phyloP scores from a whole-genome alignment of 2,888 invertebrate genomes.

The Imbricaverruca yamaguchii region DNA sequence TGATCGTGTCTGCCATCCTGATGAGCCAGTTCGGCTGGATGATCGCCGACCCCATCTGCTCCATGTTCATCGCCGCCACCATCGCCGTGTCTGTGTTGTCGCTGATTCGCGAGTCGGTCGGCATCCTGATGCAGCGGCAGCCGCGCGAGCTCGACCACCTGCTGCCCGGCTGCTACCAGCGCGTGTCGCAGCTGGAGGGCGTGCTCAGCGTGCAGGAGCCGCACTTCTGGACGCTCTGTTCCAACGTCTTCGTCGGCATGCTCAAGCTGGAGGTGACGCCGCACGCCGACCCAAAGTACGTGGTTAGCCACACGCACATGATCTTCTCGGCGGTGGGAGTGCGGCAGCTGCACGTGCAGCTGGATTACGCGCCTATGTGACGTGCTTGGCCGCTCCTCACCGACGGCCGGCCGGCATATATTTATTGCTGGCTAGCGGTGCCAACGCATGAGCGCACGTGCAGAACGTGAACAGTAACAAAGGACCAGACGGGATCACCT shows the following conservation, averaged over 20 bases:
- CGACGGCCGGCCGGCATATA: background rate
- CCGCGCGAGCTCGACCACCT: conserved; percentile 71
- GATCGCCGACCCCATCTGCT: conserved; percentile 96
- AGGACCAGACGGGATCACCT: background rate
- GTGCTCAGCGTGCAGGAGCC: conserved; percentile 91
- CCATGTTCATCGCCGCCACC: conserved; percentile 87
- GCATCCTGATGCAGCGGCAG: conserved; percentile 90
- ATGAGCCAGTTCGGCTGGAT: conserved; percentile 97
- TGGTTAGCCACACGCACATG: conserved; percentile 84
- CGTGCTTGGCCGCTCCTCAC: too few relatives aligned
- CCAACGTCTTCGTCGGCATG: conserved; percentile 84
- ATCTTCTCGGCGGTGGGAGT: conserved; percentile 91
- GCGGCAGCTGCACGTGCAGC: conserved; percentile 81
- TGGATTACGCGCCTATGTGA: conserved; percentile 77
- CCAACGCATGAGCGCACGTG: background rate
- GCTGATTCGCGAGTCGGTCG: conserved; percentile 60
- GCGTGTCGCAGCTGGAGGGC: conserved; percentile 78
- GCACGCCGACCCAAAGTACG: conserved; percentile 85
- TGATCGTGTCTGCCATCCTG: conserved; percentile 85
- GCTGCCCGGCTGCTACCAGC: conserved; percentile 79
- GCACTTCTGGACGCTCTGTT: conserved; percentile 97
- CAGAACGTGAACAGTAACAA: background rate
- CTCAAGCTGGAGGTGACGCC: conserved; percentile 91
- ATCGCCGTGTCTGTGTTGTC: conserved; percentile 71
- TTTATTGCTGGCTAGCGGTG: background rate